Evolutionary conservation across 1,140 invertebrate genomes (phyloP).

Genomic region (Lordiphosa clarofinis): DNA sequence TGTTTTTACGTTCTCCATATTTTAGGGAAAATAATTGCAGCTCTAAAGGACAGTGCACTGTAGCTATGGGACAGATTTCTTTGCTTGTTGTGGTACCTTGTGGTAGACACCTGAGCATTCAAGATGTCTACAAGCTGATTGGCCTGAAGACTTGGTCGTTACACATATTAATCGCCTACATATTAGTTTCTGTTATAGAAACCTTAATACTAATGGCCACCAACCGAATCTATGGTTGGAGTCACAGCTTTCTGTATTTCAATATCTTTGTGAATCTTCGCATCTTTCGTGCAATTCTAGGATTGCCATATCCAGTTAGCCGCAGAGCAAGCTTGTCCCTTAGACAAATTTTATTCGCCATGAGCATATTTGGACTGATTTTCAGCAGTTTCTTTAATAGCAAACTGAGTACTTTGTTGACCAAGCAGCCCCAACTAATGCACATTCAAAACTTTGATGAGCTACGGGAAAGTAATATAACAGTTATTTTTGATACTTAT

Average conservation of each 20-base stretch:
- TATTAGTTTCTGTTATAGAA: constrained; percentile 19
- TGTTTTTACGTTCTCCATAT: not conserved
- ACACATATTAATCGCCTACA: constrained; percentile 13
- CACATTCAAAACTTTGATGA: constrained; percentile 25
- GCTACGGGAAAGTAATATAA: constrained; percentile 22
- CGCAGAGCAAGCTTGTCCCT: constrained; percentile 10
- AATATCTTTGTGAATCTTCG: constrained; percentile 22
- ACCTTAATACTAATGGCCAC: constrained; percentile 3
- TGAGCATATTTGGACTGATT: constrained; percentile 30
- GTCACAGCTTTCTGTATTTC: not conserved
- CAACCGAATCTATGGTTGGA: not conserved
- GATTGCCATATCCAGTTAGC: constrained; percentile 8
- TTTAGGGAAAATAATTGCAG: not conserved
- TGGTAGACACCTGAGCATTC: not conserved
- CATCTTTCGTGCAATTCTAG: constrained; percentile 31
- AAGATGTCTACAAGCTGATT: not conserved
- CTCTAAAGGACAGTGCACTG: not conserved
- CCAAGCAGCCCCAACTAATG: not conserved
- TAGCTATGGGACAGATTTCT: not conserved
- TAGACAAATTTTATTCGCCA: constrained; percentile 21
- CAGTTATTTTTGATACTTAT: not conserved
- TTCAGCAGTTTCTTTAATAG: constrained; percentile 21
- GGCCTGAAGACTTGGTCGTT: not conserved
- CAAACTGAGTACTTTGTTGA: constrained; percentile 35
- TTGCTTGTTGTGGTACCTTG: constrained; percentile 30